Conservation (phyloP, 2,888 invertebrate genomes). For the Leptopilina syphax region DNA sequence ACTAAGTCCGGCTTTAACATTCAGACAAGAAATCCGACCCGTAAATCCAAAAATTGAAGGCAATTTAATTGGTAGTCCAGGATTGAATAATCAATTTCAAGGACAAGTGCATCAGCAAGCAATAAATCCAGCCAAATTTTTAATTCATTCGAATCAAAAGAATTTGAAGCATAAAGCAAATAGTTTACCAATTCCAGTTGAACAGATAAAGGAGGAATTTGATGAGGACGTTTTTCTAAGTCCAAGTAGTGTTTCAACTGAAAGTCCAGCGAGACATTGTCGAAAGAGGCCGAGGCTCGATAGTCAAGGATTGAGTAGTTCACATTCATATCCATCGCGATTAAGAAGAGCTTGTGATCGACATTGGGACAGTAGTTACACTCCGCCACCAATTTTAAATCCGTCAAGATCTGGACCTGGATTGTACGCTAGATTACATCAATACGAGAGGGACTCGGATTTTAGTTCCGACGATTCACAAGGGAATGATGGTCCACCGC, state of each 20-base stretch:
- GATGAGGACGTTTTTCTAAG: conserved; percentile 87
- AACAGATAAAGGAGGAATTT: conserved; percentile 81
- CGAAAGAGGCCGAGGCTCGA: conserved; percentile 83
- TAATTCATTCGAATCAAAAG: conserved; percentile 69
- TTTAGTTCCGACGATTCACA: conserved; percentile 74
- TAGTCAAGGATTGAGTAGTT: conserved; percentile 77
- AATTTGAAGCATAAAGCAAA: conserved; percentile 67
- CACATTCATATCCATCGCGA: conserved; percentile 73
- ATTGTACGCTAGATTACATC: conserved; percentile 80
- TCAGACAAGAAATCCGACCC: conserved; percentile 72
- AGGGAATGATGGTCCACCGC: conserved; percentile 78
- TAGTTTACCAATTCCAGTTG: conserved; percentile 69
- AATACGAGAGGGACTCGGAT: conserved; percentile 73
- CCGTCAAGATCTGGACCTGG: conserved; percentile 94
- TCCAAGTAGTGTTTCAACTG: conserved; percentile 82
- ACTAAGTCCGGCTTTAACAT: conserved; percentile 71
- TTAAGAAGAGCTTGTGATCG: conserved; percentile 74
- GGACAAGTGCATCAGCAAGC: conserved; percentile 69
- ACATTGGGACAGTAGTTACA: conserved; percentile 81
- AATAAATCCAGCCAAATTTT: conserved; percentile 74
- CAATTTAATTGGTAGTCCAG: conserved; percentile 60
- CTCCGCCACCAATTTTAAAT: conserved; percentile 95
- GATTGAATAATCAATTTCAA: conserved; percentile 66
- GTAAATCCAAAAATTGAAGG: conserved; percentile 68
- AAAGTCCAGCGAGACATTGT: conserved; percentile 82